Evolutionary conservation across 2,113 vertebrate genomes (phyloP).

Genomic region (Pogona vitticeps): DNA sequence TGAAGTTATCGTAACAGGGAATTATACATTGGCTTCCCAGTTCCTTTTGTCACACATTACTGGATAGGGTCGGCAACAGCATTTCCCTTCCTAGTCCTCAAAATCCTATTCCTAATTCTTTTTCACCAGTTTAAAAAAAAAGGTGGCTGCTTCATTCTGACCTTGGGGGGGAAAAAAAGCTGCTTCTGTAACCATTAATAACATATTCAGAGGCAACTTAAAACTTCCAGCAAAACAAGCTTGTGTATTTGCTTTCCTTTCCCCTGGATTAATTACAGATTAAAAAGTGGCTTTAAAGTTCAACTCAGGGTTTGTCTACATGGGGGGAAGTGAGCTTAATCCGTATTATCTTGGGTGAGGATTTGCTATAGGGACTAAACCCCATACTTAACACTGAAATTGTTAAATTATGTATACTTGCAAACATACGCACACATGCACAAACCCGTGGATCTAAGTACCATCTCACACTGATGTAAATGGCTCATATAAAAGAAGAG

Average conservation of each 20-base stretch:
- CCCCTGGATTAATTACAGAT: slow-evolving; percentile 39
- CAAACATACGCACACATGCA: neutral
- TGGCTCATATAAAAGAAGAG: no score
- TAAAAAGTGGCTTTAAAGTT: slow-evolving; percentile 37
- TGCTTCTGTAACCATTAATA: neutral
- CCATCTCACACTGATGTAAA: no score
- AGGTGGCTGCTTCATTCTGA: neutral
- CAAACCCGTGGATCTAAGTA: neutral
- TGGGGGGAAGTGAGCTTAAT: slow-evolving; percentile 23
- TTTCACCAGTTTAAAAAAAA: no score
- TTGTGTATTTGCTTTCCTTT: slow-evolving; percentile 14
- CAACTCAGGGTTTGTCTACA: slow-evolving; percentile 31
- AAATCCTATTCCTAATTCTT: no score
- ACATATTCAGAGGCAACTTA: slow-evolving; percentile 22
- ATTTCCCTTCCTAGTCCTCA: no score
- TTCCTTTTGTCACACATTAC: no score
- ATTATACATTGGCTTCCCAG: no score
- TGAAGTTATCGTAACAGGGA: no score
- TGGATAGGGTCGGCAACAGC: no score
- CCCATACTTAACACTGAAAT: slow-evolving; percentile 13
- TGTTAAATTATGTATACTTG: slow-evolving; percentile 2
- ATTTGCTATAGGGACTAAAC: slow-evolving; percentile 26
- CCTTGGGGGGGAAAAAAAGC: slow-evolving; percentile 15
- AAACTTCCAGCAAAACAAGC: slow-evolving; percentile 19
- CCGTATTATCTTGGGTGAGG: slow-evolving; percentile 33